Percentiles rank a stretch among this genome's conserved stretches.
phyloP scores from a whole-genome alignment of 2,113 vertebrate genomes.

The Anarhynchus alexandrinus region DNA sequence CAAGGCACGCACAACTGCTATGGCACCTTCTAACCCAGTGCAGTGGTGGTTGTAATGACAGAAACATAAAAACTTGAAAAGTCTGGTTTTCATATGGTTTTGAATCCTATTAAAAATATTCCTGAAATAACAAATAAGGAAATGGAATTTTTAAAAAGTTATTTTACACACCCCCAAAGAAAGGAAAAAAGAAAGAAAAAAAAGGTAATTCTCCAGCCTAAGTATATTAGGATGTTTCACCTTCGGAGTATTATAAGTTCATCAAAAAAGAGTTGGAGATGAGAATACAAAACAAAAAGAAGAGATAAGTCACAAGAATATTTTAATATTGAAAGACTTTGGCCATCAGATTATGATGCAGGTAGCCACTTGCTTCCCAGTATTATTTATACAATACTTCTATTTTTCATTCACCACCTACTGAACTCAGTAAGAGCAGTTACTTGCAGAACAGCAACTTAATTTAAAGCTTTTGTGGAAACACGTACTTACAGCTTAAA shows the following conservation, averaged over 20 bases:
- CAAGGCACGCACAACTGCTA: not conserved
- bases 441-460: not conserved
- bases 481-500: not conserved
- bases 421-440: not conserved
- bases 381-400: not conserved
- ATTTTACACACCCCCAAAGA: not conserved
- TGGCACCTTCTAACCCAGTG: not conserved
- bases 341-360: not conserved
- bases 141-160: not conserved
- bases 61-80: not conserved
- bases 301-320: not conserved
- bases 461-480: not conserved
- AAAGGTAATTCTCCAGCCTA: not conserved
- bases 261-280: not conserved
- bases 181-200: accelerated
- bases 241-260: not conserved
- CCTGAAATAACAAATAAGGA: not conserved
- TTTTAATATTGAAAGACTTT: not conserved
- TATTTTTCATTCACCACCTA: not conserved
- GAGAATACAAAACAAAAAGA: not conserved
- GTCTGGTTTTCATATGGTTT: not conserved
- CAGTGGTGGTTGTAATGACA: not conserved
- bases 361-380: not conserved
- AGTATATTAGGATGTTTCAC: not conserved
- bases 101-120: not conserved